Base-by-base conservation (phyloP, 2,113 vertebrate genomes). In the Pipa parva region DNA sequence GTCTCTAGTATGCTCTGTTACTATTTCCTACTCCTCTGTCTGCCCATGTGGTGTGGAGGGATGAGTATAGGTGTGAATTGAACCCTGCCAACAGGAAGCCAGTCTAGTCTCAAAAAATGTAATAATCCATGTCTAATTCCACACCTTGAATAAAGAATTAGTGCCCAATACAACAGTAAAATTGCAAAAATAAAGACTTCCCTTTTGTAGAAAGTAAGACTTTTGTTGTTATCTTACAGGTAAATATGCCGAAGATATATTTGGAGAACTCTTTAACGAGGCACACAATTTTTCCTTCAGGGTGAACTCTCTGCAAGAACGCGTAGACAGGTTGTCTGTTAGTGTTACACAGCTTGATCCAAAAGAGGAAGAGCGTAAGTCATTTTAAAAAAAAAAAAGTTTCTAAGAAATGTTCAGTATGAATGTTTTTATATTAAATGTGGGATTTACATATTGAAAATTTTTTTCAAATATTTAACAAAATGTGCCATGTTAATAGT, bases 221-320 rank as follows among this genome's bases (percentile, higher is more conserved):
- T 49, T 20, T 20, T 20, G 25, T 37, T 7, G 54, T 11, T 15
- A 0, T 73, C 7, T 77, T 87, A 62, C 76, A 99, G 96, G 97
- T 91, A 98, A 98, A 89, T 97, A 98, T 91, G 95, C 97, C 75
- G 97, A 99, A 88, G 96, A 99, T 80, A 87, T 98, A 79, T 99
- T 98, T 80, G 96, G 97, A 75, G 95, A 98, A 79, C 90, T 99
- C 59, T 99, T 99, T 84, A 97, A 97, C 55, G 97, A 99, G 85
- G 97, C 97, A 36, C 95, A 98, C 80, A 87, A 93, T 77, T 98
- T 99, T 85, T 97, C 95, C 54, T 97, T 97, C 82, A 87, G 97
- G 88, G 97, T 98, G 73, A 98, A 98, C 80, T 97, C 96, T n/a
- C 84, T 99, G 52, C 97, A 99, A 77, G 97, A 99, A 80, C 92